Evolutionary conservation across 2,888 invertebrate species (phyloP).

Genomic region (Orchesellides sinensis): DNA sequence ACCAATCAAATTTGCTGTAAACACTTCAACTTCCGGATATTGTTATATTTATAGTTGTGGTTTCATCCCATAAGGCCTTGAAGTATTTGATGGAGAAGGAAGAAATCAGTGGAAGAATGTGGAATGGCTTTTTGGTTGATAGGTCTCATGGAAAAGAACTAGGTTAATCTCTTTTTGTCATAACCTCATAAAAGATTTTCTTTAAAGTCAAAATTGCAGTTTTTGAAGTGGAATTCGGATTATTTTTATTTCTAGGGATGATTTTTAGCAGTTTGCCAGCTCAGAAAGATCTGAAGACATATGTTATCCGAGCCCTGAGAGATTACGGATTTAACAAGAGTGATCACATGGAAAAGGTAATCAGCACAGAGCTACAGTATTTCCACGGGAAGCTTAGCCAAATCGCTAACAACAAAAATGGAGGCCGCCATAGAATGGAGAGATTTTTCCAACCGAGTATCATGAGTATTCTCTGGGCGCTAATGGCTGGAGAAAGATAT

Average conservation of each 20-base stretch:
- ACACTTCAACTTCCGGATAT: neutral
- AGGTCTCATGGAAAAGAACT: conserved; percentile 71
- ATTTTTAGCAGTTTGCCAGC: conserved; percentile 59
- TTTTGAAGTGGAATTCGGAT: neutral
- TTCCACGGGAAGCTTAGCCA: conserved; percentile 57
- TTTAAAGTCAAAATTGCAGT: neutral
- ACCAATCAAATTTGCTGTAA: too few relatives aligned
- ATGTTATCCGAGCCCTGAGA: conserved; percentile 58
- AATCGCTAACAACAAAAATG: conserved; percentile 37
- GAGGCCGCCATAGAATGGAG: conserved; percentile 66
- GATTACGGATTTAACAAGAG: conserved; percentile 71
- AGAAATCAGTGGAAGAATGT: conserved; percentile 68
- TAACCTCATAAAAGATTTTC: too few relatives aligned
- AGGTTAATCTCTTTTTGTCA: conserved; percentile 57
- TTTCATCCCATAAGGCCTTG: conserved; percentile 64
- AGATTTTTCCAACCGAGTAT: conserved; percentile 71
- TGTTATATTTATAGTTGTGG: conserved; percentile 44
- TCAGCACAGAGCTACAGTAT: conserved; percentile 59
- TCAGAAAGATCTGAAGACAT: conserved; percentile 68
- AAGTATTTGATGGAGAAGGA: conserved; percentile 65
- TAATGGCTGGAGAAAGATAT: conserved; percentile 72
- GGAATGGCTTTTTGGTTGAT: conserved; percentile 70
- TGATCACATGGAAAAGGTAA: conserved; percentile 64
- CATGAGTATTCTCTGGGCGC: conserved; percentile 73
- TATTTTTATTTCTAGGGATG: conserved; percentile 17